phyloP scores from a whole-genome alignment of 2,797 vertebrate species.

The Glossophaga mutica region DNA sequence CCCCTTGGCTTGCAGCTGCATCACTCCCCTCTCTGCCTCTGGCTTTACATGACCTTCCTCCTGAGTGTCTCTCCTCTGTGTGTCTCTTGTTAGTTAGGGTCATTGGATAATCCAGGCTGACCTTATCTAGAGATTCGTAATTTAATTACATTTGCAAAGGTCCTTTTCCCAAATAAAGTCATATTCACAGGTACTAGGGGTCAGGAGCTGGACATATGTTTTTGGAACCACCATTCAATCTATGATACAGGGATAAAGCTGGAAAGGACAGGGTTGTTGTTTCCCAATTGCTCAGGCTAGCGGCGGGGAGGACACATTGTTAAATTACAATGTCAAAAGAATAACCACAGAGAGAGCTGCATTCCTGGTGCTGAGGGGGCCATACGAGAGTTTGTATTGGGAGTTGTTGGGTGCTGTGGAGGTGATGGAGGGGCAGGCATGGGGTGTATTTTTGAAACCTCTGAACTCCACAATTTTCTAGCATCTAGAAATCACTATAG shows the following conservation, averaged over 20 bases:
- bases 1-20: background rate
- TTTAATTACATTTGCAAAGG: background rate
- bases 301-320: background rate
- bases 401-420: background rate
- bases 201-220: background rate
- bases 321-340: background rate
- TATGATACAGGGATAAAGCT: too few relatives aligned
- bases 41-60: background rate
- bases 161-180: background rate
- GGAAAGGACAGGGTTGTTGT: background rate
- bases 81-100: background rate
- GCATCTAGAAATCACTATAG: background rate
- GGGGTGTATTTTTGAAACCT: background rate
- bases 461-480: background rate
- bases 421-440: background rate
- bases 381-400: background rate
- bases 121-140: background rate
- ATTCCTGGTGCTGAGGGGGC: background rate
- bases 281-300: background rate
- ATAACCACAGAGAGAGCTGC: background rate
- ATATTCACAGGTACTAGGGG: background rate
- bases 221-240: background rate
- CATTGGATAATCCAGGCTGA: background rate
- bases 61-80: background rate
- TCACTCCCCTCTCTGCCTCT: background rate